Evolutionary conservation across 2,113 vertebrate genomes (phyloP).

Genomic region (Miniopterus natalensis): DNA sequence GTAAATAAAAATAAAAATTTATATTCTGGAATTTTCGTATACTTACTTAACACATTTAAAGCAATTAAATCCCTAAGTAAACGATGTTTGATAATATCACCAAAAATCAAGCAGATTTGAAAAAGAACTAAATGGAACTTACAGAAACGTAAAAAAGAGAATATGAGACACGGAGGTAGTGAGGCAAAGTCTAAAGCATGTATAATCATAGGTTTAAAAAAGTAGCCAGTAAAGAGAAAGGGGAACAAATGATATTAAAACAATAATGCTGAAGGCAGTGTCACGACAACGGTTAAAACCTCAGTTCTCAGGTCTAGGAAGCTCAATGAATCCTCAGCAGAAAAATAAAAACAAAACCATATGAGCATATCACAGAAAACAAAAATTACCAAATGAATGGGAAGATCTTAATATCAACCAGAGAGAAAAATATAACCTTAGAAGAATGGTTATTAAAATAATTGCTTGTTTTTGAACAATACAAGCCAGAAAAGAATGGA

Average conservation of each 20-base stretch:
- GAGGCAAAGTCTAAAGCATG: neutral
- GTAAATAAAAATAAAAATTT: neutral
- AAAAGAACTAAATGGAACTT: neutral
- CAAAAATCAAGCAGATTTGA: neutral
- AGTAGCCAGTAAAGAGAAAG: neutral
- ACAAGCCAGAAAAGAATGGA: neutral
- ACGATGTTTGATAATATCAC: neutral
- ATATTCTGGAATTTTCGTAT: neutral
- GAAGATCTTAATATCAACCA: neutral
- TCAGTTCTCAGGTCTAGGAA: neutral
- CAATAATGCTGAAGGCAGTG: neutral
- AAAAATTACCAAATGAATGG: constrained; percentile 17
- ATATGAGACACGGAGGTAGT: neutral
- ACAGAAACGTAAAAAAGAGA: neutral
- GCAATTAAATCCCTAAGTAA: neutral
- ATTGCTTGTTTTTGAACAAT: neutral
- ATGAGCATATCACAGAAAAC: constrained; percentile 30
- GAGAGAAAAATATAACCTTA: neutral
- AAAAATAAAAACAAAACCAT: constrained; percentile 21
- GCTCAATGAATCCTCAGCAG: neutral
- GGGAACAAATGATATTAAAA: neutral
- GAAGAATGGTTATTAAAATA: constrained; percentile 19
- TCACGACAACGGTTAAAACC: neutral
- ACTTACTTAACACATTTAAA: neutral
- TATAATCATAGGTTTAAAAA: neutral